Conservation (phyloP, 2,888 invertebrate species). For the Falcaria lacertinaria region DNA sequence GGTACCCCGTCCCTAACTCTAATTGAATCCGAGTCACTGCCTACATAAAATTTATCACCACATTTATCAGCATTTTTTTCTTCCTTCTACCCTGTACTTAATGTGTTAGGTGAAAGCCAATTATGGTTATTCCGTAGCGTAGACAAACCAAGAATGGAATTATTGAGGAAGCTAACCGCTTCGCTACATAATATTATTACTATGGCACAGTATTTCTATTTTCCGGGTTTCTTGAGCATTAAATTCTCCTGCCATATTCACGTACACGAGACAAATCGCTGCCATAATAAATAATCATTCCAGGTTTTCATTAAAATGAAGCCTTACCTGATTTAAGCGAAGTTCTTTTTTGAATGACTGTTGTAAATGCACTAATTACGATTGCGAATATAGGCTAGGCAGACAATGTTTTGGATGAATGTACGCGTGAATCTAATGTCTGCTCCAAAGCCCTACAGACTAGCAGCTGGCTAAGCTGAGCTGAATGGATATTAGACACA, state of each 20-base stretch:
- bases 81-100: slow-evolving; percentile 32
- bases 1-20: slow-evolving; percentile 26
- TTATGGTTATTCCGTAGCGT: slow-evolving; percentile 24
- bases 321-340: too few species aligned
- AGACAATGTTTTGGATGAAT: too few species aligned
- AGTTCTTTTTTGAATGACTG: too few species aligned
- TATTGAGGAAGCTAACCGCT: slow-evolving; percentile 3
- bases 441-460: too few species aligned
- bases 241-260: neutral
- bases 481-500: too few species aligned
- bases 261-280: neutral
- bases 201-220: neutral
- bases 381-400: too few species aligned
- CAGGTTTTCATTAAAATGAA: neutral
- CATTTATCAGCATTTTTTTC: slow-evolving; percentile 50
- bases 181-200: slow-evolving; percentile 1
- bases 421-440: too few species aligned
- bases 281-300: too few species aligned
- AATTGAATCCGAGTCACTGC: slow-evolving; percentile 47
- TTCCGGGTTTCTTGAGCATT: neutral
- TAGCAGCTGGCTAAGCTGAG: too few species aligned
- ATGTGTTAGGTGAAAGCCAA: slow-evolving; percentile 33
- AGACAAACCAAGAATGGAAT: slow-evolving; percentile 18
- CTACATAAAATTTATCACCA: slow-evolving; percentile 46
- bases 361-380: too few species aligned